A percentile compares a stretch with the other conserved stretches of the same genome.
Conservation (phyloP, 2,113 vertebrate species). For the Dasyornis broadbenti region DNA sequence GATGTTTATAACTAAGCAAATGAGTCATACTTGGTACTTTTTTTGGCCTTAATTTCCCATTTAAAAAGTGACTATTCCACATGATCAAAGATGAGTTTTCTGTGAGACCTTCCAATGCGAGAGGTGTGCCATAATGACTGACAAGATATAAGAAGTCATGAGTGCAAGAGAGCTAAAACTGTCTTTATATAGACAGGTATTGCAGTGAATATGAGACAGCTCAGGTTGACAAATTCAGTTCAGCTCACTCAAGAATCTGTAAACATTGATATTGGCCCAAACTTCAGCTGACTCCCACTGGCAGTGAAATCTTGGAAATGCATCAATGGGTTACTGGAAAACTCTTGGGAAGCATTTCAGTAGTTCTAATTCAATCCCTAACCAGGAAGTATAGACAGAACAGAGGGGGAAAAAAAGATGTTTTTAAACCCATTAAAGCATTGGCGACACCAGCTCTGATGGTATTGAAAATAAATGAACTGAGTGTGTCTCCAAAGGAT, state of each 20-base stretch:
- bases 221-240: slow-evolving; percentile 37
- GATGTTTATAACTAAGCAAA: not conserved
- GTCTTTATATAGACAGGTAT: not conserved
- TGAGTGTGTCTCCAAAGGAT: not conserved
- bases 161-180: not conserved
- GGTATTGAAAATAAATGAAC: not conserved
- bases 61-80: not conserved
- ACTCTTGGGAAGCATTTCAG: not conserved
- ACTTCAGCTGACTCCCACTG: not conserved
- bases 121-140: not conserved
- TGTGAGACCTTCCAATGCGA: not conserved
- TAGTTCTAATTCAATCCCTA: not conserved
- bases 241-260: slow-evolving; percentile 13
- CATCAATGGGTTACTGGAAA: not conserved
- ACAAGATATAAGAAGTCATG: not conserved
- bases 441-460: not conserved
- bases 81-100: not conserved
- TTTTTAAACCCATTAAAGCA: not conserved
- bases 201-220: not conserved
- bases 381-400: not conserved
- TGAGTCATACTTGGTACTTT: not conserved
- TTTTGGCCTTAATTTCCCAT: not conserved
- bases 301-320: not conserved
- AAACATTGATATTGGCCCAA: slow-evolving; percentile 24
- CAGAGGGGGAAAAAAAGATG: fast-evolving